Base-by-base conservation (phyloP, 2,888 invertebrate genomes). In the Phytoseiulus persimilis region DNA sequence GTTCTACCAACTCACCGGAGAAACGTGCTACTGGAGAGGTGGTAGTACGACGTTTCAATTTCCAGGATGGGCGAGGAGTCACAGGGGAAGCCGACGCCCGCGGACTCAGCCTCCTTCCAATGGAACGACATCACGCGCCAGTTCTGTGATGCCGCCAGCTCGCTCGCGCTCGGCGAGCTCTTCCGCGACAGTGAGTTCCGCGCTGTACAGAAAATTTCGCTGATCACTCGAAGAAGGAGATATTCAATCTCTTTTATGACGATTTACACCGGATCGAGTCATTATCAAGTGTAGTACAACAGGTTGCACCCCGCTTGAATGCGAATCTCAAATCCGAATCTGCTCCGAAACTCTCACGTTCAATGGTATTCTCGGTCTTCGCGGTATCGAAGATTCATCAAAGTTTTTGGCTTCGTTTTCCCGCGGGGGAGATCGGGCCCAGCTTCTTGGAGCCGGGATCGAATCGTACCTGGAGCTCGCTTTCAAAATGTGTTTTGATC, bases 121-220 rank as follows among this genome's bases (percentile, higher is more conserved):
- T 87, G 87, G 87, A 33, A 45, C 87, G 87, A 87, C 33, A 87
- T 87, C 87, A 87, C 87, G 32, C 39, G 45, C n/a, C n/a, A 87
- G 39, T 87, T 87, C 33, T 87, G 87, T 32, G n/a, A 31, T 32
- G 87, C 87, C 45, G 87, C 87, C n/a, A 87, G 45, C 6, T 87
- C 87, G 32, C 87, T 87, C 33, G 87, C 87, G 87, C 87, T 87
- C 32, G 87, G 87, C 87, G 87, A 87, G 45, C 87, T 87, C 87
- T 87, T 87, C 87, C 32, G 87, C 6, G 87, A 87, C 87, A 87
- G 87, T 87, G 87, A 33, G 87, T 87, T 65, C 18, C 14, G 65
- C 65, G 65, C 65, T 65, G 65, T 23, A 23, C 65, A 65, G 65
- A 65, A 65, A 23, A 23, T 65, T 28, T 18, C 18, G 1, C 65